Conservation (phyloP, 2,113 vertebrate species). For the Ariopsis seemanni region DNA sequence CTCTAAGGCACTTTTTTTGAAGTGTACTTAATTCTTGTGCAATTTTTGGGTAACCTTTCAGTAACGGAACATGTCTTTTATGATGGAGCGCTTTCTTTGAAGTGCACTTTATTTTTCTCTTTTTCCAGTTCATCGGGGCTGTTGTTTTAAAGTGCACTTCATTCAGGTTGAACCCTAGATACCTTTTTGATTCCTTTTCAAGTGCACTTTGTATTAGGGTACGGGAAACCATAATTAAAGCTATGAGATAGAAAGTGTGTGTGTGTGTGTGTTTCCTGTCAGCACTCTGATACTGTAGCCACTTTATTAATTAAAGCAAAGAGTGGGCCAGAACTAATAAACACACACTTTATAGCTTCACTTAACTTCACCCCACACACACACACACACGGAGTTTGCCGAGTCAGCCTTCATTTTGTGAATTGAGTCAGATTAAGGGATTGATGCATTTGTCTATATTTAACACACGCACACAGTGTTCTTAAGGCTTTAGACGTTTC, state of each 20-base stretch:
- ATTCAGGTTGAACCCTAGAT: neutral
- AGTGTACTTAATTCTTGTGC: neutral
- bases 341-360: conserved; percentile 28
- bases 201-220: neutral
- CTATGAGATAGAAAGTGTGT: neutral
- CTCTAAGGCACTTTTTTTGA: neutral
- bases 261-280: conserved; percentile 9
- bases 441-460: conserved; percentile 21
- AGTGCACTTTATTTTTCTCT: neutral
- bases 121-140: neutral
- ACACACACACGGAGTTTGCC: conserved; percentile 3
- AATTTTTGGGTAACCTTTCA: neutral
- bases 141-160: neutral
- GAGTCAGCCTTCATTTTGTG: conserved; percentile 26
- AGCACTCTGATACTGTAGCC: conserved; percentile 15
- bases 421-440: conserved; percentile 11
- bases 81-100: neutral
- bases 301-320: conserved; percentile 38
- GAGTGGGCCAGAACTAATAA: conserved; percentile 24
- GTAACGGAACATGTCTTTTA: neutral
- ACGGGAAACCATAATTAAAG: neutral
- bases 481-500: neutral
- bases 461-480: neutral
- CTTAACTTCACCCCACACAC: neutral
- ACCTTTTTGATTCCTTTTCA: neutral